phyloP scores from a whole-genome alignment of 2,888 invertebrate genomes.

The Drosophila recens region DNA sequence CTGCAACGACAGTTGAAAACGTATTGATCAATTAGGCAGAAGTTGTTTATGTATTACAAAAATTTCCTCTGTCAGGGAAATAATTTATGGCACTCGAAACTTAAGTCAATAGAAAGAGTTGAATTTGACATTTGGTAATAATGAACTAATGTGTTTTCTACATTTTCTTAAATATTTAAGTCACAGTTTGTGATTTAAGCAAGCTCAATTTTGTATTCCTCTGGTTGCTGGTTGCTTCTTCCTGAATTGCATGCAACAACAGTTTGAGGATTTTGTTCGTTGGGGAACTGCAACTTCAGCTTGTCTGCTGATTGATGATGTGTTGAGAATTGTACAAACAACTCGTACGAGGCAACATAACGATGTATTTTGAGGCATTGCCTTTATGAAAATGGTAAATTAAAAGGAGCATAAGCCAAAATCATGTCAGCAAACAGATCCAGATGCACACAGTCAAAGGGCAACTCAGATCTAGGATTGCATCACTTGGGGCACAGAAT shows the following conservation, averaged over 20 bases:
- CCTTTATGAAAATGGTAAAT: conserved; percentile 55
- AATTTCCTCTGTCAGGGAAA: conserved; percentile 26
- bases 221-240: not conserved
- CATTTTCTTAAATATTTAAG: not conserved
- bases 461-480: conserved; percentile 1
- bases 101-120: conserved; percentile 4
- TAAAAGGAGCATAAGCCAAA: conserved; percentile 27
- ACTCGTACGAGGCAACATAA: conserved; percentile 24
- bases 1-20: conserved; percentile 46
- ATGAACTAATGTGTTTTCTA: not conserved
- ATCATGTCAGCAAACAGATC: conserved; percentile 6
- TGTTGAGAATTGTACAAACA: conserved; percentile 54
- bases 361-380: not conserved
- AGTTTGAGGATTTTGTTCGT: not conserved
- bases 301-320: conserved; percentile 69
- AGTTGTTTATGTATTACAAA: conserved; percentile 53
- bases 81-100: conserved; percentile 28
- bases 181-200: not conserved
- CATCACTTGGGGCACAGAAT: not conserved
- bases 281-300: conserved; percentile 1
- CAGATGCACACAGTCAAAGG: conserved; percentile 10
- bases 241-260: not conserved
- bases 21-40: conserved; percentile 78
- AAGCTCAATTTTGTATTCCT: not conserved
- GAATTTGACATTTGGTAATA: not conserved